phyloP scores from a whole-genome alignment of 2,888 invertebrate genomes.

The Sphecodes monilicornis region DNA sequence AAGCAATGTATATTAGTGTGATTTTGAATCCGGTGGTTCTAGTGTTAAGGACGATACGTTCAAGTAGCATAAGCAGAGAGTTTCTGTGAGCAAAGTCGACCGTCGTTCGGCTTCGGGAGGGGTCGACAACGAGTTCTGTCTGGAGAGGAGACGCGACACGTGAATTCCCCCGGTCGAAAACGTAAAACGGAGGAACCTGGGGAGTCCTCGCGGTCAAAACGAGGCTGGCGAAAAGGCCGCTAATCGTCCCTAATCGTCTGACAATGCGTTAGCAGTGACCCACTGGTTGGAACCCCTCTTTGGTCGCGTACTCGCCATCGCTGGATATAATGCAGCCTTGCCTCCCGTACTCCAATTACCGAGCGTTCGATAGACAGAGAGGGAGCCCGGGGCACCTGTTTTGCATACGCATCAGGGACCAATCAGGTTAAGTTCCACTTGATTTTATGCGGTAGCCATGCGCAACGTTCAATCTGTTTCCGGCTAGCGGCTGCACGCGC shows the following conservation, averaged over 20 bases:
- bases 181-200: conserved; percentile 19
- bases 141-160: neutral
- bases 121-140: neutral
- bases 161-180: conserved; percentile 22
- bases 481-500: conserved; percentile 65
- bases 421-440: conserved; percentile 80
- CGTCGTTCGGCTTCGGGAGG: neutral
- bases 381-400: conserved; percentile 77
- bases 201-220: conserved; percentile 56
- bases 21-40: too few species aligned
- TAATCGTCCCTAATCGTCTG: conserved; percentile 80
- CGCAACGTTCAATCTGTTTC: conserved; percentile 75
- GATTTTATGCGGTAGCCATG: conserved; percentile 72
- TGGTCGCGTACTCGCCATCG: conserved; percentile 69
- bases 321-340: conserved; percentile 80
- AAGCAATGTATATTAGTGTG: too few species aligned
- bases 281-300: conserved; percentile 77
- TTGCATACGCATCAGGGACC: conserved; percentile 82
- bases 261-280: conserved; percentile 83
- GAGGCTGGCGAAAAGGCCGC: conserved; percentile 68
- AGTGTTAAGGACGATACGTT: neutral
- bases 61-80: neutral
- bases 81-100: too few species aligned
- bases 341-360: conserved; percentile 82
- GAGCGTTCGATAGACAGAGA: conserved; percentile 68